Percentiles rank a stretch among this genome's conserved stretches.
These are phyloP conservation scores for Sibirionetta formosa DNA, from an alignment of 2,797 vertebrate genomes.

Conservation along the genomic window DNA sequence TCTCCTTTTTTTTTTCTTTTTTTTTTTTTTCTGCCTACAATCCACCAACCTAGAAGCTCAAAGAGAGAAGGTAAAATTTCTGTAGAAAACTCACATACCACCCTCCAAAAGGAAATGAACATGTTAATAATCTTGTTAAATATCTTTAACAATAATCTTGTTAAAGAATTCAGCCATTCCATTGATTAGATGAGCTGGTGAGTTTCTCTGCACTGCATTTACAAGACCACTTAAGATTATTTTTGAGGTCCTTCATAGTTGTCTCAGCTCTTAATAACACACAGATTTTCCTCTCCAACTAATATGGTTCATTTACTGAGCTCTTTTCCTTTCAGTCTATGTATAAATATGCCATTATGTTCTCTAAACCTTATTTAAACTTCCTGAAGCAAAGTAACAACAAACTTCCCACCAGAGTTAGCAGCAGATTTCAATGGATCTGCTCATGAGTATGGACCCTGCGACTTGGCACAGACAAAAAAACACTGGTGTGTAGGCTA, in stretches of 20 bases:
- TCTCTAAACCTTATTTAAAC: conserved; percentile 10
- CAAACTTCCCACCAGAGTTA: conserved; percentile 13
- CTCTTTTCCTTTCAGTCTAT: neutral
- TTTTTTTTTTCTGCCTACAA: neutral
- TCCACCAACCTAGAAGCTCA: neutral
- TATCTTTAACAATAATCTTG: neutral
- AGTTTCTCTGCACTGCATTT: neutral
- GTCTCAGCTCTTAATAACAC: neutral
- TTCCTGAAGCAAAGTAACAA: neutral
- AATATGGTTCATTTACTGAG: neutral
- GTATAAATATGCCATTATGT: neutral
- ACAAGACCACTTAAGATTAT: neutral
- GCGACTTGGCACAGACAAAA: neutral
- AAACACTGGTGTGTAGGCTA: neutral
- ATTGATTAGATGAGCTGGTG: neutral
- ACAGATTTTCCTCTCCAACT: neutral
- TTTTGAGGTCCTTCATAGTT: neutral
- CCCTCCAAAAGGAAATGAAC: neutral
- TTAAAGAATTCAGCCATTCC: neutral
- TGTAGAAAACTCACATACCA: neutral
- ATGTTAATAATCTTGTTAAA: neutral
- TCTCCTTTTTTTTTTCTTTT: too few species aligned
- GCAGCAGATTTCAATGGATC: conserved; percentile 9
- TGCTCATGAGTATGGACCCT: neutral
- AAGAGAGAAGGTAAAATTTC: neutral